Conservation (phyloP, 2,888 invertebrate genomes). For the Hypercompe scribonia region DNA sequence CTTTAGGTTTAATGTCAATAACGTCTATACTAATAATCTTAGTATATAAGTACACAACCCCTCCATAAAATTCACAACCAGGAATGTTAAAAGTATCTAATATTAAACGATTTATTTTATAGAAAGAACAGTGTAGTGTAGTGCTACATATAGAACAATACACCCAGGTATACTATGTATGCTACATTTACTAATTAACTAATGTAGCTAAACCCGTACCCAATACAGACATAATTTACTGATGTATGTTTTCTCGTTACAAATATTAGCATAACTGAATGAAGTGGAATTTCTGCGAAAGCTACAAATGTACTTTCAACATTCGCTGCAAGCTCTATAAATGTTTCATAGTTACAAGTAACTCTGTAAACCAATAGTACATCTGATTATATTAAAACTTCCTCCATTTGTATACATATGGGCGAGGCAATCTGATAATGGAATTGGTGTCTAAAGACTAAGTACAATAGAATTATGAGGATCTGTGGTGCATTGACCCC, state of each 20-base stretch:
- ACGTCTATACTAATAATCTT: not conserved
- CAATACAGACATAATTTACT: not conserved
- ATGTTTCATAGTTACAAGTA: slow-evolving; percentile 33
- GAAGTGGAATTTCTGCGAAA: slow-evolving; percentile 9
- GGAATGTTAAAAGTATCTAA: not conserved
- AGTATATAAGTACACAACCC: no score
- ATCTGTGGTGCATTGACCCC: not conserved
- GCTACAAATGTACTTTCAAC: slow-evolving; percentile 20
- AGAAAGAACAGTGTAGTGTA: not conserved
- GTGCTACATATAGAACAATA: not conserved
- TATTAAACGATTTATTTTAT: not conserved
- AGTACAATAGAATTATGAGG: not conserved
- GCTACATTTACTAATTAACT: not conserved
- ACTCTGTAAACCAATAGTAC: slow-evolving; percentile 17
- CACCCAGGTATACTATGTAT: no score
- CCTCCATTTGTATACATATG: slow-evolving; percentile 8
- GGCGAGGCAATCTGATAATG: slow-evolving; percentile 18
- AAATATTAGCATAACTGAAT: not conserved
- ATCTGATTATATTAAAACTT: slow-evolving; percentile 35
- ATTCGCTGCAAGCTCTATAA: slow-evolving; percentile 38
- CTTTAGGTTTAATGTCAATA: not conserved
- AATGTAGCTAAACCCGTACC: not conserved
- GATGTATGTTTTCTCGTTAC: not conserved
- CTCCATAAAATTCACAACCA: no score
- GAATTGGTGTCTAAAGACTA: slow-evolving; percentile 14